phyloP scores from a whole-genome alignment of 2,113 vertebrate species.

The Mus musculus region DNA sequence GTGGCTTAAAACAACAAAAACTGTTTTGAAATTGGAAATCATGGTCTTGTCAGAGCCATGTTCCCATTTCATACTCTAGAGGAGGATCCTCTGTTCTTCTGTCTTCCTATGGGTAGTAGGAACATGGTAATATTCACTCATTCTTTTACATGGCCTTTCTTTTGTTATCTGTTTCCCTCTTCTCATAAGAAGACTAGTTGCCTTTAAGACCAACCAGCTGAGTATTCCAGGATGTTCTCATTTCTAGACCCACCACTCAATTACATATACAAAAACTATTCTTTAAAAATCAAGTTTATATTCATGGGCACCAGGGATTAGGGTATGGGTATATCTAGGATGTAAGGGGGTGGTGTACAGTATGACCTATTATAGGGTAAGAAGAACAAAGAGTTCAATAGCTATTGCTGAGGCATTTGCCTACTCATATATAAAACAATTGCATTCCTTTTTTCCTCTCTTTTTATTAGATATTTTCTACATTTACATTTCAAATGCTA shows the following conservation, averaged over 20 bases:
- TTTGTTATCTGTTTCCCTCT: not conserved
- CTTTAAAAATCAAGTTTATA: not conserved
- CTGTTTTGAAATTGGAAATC: constrained; percentile 8
- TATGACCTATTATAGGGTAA: not conserved
- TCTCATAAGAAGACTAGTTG: not conserved
- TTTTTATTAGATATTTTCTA: no score
- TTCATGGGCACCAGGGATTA: not conserved
- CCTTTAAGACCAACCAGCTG: not conserved
- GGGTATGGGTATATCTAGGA: not conserved
- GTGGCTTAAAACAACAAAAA: not conserved
- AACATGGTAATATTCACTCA: not conserved
- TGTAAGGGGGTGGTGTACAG: not conserved
- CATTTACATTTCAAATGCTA: no score
- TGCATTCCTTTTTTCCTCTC: no score
- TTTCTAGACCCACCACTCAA: not conserved
- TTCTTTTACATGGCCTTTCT: not conserved
- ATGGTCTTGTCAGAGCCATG: not conserved
- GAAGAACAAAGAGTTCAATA: not conserved
- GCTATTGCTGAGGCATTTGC: not conserved
- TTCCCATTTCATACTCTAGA: not conserved
- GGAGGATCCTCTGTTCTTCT: not conserved
- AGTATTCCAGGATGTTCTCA: constrained; percentile 3
- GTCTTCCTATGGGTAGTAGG: not conserved
- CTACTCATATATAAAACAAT: not conserved
- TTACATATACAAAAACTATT: not conserved